phyloP scores from a whole-genome alignment of 2,113 vertebrate genomes.

The Prolemur simus region DNA sequence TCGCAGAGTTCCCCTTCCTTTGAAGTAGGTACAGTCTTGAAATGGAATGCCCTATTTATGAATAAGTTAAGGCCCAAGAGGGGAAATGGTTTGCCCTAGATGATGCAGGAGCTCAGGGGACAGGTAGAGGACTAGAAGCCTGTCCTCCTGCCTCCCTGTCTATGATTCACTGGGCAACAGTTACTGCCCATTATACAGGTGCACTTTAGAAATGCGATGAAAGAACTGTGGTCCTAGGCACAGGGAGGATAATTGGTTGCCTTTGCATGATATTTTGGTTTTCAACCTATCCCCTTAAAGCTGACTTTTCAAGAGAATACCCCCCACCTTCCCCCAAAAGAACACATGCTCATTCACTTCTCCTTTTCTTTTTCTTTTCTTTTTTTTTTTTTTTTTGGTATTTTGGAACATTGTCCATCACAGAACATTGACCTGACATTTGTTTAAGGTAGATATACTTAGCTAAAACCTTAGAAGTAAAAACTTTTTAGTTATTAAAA shows the following conservation, averaged over 20 bases:
- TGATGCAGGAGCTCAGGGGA: not conserved
- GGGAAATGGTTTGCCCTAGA: not conserved
- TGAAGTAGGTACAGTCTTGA: not conserved
- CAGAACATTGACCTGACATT: not conserved
- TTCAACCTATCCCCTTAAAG: not conserved
- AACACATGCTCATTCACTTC: not conserved
- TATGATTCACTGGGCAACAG: not conserved
- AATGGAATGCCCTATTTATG: not conserved
- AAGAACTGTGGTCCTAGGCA: not conserved
- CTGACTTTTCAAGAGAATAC: not conserved
- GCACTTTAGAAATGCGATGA: not conserved
- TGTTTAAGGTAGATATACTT: not conserved
- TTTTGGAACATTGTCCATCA: not conserved
- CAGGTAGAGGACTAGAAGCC: not conserved
- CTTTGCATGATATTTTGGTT: not conserved
- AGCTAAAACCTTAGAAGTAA: not conserved
- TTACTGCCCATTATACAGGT: not conserved
- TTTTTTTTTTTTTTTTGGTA: not conserved
- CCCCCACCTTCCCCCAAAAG: not conserved
- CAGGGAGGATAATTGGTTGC: not conserved
- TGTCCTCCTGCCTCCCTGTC: not conserved
- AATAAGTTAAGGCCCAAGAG: not conserved
- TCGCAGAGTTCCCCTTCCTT: not conserved
- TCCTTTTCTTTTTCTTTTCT: accelerated
- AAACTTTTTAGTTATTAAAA: not conserved